Evolutionary conservation across 1,140 invertebrate genomes (phyloP), one percentile per base, ranked within the genome.

Genomic region (Anastrepha obliqua): DNA sequence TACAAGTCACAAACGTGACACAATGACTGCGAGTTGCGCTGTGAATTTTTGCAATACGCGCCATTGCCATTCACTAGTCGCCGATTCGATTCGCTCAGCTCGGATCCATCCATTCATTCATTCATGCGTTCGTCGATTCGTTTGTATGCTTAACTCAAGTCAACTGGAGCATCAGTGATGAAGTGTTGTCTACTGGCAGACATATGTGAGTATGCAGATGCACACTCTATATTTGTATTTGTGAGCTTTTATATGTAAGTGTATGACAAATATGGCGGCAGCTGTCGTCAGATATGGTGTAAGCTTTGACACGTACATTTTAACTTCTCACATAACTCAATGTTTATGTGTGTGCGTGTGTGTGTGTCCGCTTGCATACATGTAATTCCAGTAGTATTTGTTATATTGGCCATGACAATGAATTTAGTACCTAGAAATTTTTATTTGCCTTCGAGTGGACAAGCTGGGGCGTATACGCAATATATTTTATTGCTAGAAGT

Each of bases 401-500:
- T 81, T 55, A 81, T 47, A 55, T 3, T 51, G 74, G n/a, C 74
- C 74, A 81, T 81, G 74, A 81, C 74, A 81, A 81, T 81, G 74
- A 81, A 81, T 81, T 81, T 81, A 81, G 51, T 81, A 55, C 55
- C 47, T 55, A 81, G n/a, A 81, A 58, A 81, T n/a, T 81, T 81
- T 81, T 81, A 55, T 55, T 55, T 20, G 15, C 7, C 42, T 55
- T 81, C 11, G 7, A 58, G 47, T 81, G 74, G 47, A 11, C 51
- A 51, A 20, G n/a, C 47, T 13, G 17, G 67, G 74, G 74, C 74
- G 74, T 81, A 81, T 81, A 58, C 42, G 74, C 55, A 55, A 81
- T 81, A 29, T 20, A 55, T 51, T 81, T 55, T 20, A 81, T 81
- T 55, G n/a, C 47, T 11, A 20, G 17, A 74, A 42, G 42, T 44